Base-by-base conservation (phyloP, 2,797 vertebrate genomes). In the Coreius guichenoti region DNA sequence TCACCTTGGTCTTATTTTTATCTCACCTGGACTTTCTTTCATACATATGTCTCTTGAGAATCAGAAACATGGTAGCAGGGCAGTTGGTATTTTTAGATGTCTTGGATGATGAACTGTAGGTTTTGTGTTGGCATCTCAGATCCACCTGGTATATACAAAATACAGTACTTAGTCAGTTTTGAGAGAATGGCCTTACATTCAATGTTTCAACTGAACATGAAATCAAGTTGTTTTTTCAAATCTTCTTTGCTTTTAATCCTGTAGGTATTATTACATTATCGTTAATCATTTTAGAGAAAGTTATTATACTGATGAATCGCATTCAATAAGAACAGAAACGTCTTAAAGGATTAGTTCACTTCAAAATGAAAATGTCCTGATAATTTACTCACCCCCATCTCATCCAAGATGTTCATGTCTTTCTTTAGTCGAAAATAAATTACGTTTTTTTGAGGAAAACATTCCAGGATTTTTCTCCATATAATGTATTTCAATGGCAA, bases 81-180 rank as follows among this genome's bases (percentile, higher is more conserved):
- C 89, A 90, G 80, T 89, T 89, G 39, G 89, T 89, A 72, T 90
- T 90, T 82, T 88, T 89, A 63, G 87, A 72, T 14, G 77, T 79
- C 56, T 84, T 84, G 8, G 80, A 31, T n/a, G 87, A 82, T 63
- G 86, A 29, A 12, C 73, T 82, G 81, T 88, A 87, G 4, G 89
- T 89, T 81, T 89, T 90, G 83, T 89, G 89, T 16, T 90, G 89
- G 56, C 89, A 90, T 86, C 89, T 88, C 47, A 88, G 75, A 74
- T 90, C 89, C n/a, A 88, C 88, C 89, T 90, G 8, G 17, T 58
- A 23, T 17, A 80, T 16, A 58, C 31, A 87, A 68, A 83, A 45
- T 13, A 81, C 3, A 63, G 12, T 4, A 29, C 14, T 45, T 26
- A 29, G n/a, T 23, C 23, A 61, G n/a, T 63, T 43, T 16, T 26